phyloP scores from a whole-genome alignment of 2,888 invertebrate species.

The Lepidocyrtinus sp. region DNA sequence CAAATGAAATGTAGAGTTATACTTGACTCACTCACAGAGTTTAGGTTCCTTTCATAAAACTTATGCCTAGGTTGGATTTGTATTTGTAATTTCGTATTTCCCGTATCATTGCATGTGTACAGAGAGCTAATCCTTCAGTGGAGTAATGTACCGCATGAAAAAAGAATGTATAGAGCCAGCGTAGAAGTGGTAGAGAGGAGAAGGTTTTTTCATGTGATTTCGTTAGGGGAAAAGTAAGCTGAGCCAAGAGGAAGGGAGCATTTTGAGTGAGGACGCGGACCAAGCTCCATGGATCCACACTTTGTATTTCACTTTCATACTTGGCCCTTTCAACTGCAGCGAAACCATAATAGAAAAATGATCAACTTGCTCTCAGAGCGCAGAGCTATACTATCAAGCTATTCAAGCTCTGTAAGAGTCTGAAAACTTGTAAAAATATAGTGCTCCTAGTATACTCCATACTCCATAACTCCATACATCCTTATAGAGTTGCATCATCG shows the following conservation, averaged over 20 bases:
- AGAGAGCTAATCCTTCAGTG: neutral
- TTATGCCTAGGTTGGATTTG: neutral
- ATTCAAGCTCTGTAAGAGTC: no score
- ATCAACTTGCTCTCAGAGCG: neutral
- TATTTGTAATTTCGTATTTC: no score
- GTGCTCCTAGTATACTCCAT: neutral
- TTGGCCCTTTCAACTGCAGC: neutral
- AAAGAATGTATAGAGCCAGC: neutral
- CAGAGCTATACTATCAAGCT: no score
- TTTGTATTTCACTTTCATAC: neutral
- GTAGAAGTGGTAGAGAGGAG: neutral
- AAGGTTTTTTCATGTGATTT: neutral
- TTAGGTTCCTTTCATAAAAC: neutral
- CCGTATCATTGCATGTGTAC: neutral
- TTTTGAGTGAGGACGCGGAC: neutral
- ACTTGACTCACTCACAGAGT: neutral
- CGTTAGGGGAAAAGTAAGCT: neutral
- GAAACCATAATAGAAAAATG: neutral
- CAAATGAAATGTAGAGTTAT: neutral
- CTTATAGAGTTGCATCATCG: neutral
- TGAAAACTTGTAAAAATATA: no score
- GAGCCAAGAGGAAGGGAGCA: neutral
- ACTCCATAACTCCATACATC: neutral
- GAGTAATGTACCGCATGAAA: neutral
- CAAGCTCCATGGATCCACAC: neutral